Evolutionary conservation across 2,888 invertebrate species (phyloP).

Genomic region (Melanchra persicariae): DNA sequence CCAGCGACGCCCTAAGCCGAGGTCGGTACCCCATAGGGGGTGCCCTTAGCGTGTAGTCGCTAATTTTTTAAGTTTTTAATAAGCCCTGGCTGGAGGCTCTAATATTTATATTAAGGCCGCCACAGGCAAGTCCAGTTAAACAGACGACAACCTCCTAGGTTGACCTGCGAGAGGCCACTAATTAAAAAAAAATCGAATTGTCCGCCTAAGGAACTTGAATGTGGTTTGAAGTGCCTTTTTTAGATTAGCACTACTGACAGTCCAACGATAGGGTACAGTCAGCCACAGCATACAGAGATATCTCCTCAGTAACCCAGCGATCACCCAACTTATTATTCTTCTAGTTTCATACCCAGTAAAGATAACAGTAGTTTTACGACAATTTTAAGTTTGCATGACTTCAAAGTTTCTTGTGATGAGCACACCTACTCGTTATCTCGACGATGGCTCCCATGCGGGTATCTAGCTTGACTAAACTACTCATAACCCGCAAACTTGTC

Average conservation of each 20-base stretch:
- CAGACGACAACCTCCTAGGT: too few relatives aligned
- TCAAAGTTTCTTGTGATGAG: conserved; percentile 25
- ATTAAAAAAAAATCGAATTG: too few relatives aligned
- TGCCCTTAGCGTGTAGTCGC: too few relatives aligned
- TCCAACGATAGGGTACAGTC: fast-evolving
- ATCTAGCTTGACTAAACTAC: conserved; percentile 15
- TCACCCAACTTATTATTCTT: background rate
- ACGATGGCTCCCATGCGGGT: conserved; percentile 39
- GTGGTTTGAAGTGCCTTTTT: too few relatives aligned
- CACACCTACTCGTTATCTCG: conserved; percentile 17
- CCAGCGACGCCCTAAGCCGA: too few relatives aligned
- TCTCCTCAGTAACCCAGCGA: background rate
- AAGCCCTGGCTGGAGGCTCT: too few relatives aligned
- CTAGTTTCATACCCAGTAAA: background rate
- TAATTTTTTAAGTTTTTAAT: too few relatives aligned
- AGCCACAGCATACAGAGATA: background rate
- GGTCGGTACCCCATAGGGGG: too few relatives aligned
- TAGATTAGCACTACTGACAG: background rate
- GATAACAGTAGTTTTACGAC: background rate
- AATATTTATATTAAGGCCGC: too few relatives aligned
- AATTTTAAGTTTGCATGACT: conserved; percentile 21
- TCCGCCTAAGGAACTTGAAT: too few relatives aligned
- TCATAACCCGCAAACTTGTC: conserved; percentile 12
- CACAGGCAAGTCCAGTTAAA: too few relatives aligned
- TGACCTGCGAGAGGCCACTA: too few relatives aligned